Percentiles rank a stretch among this genome's conserved stretches.
Evolutionary conservation across 2,888 invertebrate species (phyloP).

Genomic region (Meiosimyza platycephala): DNA sequence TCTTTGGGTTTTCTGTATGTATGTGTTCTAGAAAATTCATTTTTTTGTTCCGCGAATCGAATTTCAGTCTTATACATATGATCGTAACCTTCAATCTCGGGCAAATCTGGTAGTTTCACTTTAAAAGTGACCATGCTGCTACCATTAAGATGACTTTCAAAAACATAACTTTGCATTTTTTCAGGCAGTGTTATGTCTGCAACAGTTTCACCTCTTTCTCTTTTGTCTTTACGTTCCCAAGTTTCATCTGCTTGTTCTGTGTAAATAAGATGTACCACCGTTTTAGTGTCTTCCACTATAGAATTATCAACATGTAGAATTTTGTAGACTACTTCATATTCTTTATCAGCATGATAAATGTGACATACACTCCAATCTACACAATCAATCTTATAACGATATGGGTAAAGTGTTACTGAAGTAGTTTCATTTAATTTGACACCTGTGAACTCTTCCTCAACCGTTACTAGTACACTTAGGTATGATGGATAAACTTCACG

Average conservation of each 20-base stretch:
- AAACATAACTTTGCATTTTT: conserved; percentile 65
- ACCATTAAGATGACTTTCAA: conserved; percentile 69
- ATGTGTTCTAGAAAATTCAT: conserved; percentile 40
- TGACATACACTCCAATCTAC: conserved; percentile 79
- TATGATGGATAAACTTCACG: conserved; percentile 44
- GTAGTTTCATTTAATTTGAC: conserved; percentile 84
- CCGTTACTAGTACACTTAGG: conserved; percentile 79
- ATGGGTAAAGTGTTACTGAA: conserved; percentile 80
- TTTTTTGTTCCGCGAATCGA: conserved; percentile 52
- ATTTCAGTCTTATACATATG: conserved; percentile 52
- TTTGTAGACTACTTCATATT: conserved; percentile 83
- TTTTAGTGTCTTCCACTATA: conserved; percentile 72
- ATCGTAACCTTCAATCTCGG: conserved; percentile 51
- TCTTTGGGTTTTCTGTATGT: conserved; percentile 53
- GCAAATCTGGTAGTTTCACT: conserved; percentile 71
- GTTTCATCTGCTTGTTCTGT: conserved; percentile 45
- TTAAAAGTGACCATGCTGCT: conserved; percentile 75
- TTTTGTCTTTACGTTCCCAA: too few species aligned
- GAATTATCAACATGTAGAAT: conserved; percentile 78
- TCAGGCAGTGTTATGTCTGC: conserved; percentile 37
- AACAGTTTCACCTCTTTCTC: conserved; percentile 30
- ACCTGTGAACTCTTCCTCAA: conserved; percentile 88
- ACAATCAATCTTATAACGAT: conserved; percentile 80
- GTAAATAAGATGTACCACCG: conserved; percentile 68
- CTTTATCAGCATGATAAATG: conserved; percentile 90